These are phyloP conservation scores for Brachyistius frenatus DNA, from an alignment of 2,113 vertebrate genomes.

Conservation along the genomic window DNA sequence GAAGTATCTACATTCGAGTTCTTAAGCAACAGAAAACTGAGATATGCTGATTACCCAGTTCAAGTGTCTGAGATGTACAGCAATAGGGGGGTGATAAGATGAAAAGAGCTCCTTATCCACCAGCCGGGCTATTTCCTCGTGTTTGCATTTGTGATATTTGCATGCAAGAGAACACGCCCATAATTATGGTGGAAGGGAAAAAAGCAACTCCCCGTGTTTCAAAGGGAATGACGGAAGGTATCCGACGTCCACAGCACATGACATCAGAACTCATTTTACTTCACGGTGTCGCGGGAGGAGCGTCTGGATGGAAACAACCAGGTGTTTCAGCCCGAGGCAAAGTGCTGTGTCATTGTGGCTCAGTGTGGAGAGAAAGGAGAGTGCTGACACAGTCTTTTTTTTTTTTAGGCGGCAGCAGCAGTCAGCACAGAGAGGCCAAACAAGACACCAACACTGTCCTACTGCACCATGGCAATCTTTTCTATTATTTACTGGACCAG, in stretches of 20 bases:
- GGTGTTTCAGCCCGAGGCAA: constrained; percentile 16
- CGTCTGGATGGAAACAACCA: constrained; percentile 29
- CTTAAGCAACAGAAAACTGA: neutral
- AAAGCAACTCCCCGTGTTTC: constrained; percentile 14
- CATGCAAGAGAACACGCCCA: neutral
- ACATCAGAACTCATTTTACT: neutral
- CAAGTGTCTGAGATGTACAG: neutral
- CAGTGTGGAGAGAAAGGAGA: constrained; percentile 22
- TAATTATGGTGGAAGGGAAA: constrained; percentile 30
- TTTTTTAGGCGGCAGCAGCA: constrained; percentile 39
- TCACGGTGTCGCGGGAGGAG: neutral
- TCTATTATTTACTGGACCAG: constrained; percentile 66
- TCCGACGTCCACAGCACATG: constrained; percentile 5
- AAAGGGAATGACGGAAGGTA: constrained; percentile 14
- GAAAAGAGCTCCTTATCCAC: neutral
- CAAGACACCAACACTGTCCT: constrained; percentile 15
- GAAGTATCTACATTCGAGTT: neutral
- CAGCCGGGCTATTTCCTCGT: neutral
- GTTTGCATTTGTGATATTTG: constrained; percentile 33
- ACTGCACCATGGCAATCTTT: constrained; percentile 2
- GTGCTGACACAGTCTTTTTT: constrained; percentile 22
- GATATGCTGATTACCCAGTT: neutral
- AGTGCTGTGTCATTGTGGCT: constrained; percentile 59
- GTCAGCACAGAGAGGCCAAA: constrained; percentile 48
- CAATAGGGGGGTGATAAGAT: neutral